Conservation (phyloP, 2,113 vertebrate species). For the Pitta sordida region DNA sequence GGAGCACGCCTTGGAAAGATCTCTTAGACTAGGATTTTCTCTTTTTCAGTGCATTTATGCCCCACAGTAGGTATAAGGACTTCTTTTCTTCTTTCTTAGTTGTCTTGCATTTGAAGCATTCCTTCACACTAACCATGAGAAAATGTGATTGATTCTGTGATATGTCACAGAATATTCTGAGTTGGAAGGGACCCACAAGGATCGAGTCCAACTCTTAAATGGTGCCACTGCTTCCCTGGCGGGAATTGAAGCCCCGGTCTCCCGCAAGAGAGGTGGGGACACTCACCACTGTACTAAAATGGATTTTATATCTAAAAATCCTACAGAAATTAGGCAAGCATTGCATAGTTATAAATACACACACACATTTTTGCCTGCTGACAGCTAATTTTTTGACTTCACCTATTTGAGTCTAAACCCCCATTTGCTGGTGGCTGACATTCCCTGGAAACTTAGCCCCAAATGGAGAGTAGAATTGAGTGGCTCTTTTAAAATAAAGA, state of each 20-base stretch:
- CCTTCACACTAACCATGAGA: background rate
- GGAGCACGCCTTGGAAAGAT: background rate
- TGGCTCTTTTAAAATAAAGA: background rate
- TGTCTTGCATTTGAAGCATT: background rate
- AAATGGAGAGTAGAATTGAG: background rate
- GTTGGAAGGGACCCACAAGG: too few species aligned
- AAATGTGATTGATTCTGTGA: background rate
- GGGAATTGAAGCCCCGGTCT: too few species aligned
- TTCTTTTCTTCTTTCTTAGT: background rate
- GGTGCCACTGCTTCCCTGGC: too few species aligned
- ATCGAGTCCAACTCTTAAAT: too few species aligned
- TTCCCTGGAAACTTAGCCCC: background rate
- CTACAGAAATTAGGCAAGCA: background rate
- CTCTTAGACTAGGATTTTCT: background rate
- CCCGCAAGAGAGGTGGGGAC: too few species aligned
- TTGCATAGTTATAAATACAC: background rate
- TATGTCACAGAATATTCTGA: too few species aligned
- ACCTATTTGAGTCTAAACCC: background rate
- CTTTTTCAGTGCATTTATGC: background rate
- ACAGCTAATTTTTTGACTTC: background rate
- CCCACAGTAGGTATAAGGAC: background rate
- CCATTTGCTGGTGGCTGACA: background rate
- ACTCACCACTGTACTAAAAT: too few species aligned
- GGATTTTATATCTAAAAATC: too few species aligned
- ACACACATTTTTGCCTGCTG: background rate